Evolutionary conservation across 92 coral and sea anemone genomes (phyloP).

Genomic region (Phymanthus crucifer): DNA sequence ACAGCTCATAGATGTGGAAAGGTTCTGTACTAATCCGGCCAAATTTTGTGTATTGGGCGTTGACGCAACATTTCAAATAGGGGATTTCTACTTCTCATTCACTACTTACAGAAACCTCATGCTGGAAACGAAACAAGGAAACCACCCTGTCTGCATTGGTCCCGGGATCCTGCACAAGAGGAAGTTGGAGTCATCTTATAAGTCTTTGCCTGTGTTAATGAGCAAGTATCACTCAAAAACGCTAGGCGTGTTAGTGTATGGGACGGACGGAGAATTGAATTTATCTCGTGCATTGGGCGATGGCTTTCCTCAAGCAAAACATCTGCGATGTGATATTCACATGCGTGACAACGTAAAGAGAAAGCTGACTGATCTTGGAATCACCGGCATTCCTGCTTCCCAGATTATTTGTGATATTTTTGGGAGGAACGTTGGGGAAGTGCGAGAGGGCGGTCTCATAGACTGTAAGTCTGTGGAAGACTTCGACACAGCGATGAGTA

Average conservation of each 20-base stretch:
- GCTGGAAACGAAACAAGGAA: constrained; percentile 24
- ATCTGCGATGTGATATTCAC: constrained; percentile 51
- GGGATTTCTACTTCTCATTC: constrained; percentile 31
- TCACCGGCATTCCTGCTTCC: constrained; percentile 23
- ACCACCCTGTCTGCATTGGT: constrained; percentile 47
- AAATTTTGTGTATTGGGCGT: constrained; percentile 49
- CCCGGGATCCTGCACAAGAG: constrained; percentile 1
- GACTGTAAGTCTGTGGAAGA: constrained; percentile 46
- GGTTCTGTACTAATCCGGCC: constrained; percentile 55
- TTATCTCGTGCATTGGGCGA: background rate
- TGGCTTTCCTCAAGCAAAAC: background rate
- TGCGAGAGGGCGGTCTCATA: constrained; percentile 40
- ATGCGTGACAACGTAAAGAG: constrained; percentile 45
- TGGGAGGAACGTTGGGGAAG: constrained; percentile 39
- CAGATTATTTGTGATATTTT: constrained; percentile 47
- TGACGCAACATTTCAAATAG: constrained; percentile 54
- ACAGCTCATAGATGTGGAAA: constrained; percentile 46
- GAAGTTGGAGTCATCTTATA: background rate
- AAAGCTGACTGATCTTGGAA: constrained; percentile 34
- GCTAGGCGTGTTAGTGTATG: background rate
- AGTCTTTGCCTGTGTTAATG: background rate
- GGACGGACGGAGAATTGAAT: background rate
- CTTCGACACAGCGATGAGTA: constrained; percentile 27
- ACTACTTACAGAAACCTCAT: constrained; percentile 49
- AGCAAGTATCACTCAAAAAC: background rate